phyloP scores from a whole-genome alignment of 2,113 vertebrate genomes.

The Erinaceus europaeus region DNA sequence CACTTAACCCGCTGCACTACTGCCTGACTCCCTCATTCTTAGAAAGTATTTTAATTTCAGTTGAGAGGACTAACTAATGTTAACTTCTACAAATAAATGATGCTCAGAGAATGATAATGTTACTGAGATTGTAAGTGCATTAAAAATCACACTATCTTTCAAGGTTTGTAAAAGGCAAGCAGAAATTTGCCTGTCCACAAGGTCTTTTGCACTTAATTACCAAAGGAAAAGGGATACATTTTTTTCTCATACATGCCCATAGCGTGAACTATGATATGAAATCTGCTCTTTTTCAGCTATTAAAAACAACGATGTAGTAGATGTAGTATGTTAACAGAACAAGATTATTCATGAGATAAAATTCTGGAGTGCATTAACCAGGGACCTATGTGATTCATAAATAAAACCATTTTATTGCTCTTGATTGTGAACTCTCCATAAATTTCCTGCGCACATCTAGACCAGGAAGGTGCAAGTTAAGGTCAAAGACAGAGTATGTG shows the following conservation, averaged over 20 bases:
- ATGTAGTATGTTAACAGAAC: neutral
- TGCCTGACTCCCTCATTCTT: no score
- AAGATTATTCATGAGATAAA: slow-evolving; percentile 24
- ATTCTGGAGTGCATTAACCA: slow-evolving; percentile 3
- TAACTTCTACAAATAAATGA: slow-evolving; percentile 59
- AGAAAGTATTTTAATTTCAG: slow-evolving; percentile 35
- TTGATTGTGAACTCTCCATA: slow-evolving; percentile 55
- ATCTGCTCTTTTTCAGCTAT: neutral
- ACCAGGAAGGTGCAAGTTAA: slow-evolving; percentile 8
- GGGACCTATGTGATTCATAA: neutral
- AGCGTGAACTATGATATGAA: neutral
- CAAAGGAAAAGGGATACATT: neutral
- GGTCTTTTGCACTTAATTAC: neutral
- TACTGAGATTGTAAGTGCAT: slow-evolving; percentile 18
- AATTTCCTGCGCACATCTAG: neutral
- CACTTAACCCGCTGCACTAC: no score
- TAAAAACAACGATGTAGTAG: neutral
- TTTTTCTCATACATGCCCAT: neutral
- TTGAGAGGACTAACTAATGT: slow-evolving; percentile 65
- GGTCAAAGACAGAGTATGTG: neutral
- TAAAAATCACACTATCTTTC: slow-evolving; percentile 8
- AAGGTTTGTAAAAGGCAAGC: neutral
- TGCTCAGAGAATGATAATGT: slow-evolving; percentile 32
- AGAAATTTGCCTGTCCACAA: neutral
- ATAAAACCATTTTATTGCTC: slow-evolving; percentile 45